A percentile compares a stretch with the other conserved stretches of the same genome.
Evolutionary conservation across 1,140 invertebrate species (phyloP).

Genomic region (Scaptomyza pallida): DNA sequence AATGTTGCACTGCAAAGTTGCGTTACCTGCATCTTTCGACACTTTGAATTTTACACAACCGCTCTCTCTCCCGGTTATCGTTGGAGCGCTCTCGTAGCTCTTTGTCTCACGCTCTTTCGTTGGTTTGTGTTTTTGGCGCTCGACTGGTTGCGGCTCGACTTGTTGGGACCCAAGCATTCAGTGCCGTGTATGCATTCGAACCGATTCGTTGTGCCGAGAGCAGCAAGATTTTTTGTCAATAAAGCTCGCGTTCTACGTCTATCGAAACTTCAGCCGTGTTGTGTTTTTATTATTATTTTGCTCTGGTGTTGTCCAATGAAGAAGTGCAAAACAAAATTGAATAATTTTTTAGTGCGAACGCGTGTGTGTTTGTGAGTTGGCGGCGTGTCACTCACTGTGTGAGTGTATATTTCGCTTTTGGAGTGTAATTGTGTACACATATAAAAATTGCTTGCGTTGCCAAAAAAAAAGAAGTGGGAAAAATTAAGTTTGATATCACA

Average conservation of each 20-base stretch:
- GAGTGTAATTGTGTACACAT: conserved; percentile 24
- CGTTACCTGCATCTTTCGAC: conserved; percentile 13
- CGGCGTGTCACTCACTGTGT: conserved; percentile 34
- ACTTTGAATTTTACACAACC: conserved; percentile 3
- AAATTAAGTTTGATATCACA: conserved; percentile 51
- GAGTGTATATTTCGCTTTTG: conserved; percentile 19
- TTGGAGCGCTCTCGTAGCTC: not conserved
- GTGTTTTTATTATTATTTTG: conserved; percentile 34
- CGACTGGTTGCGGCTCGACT: conserved; percentile 22
- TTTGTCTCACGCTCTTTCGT: conserved; percentile 16
- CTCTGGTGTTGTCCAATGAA: conserved; percentile 46
- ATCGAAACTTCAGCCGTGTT: conserved; percentile 39
- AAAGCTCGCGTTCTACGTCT: conserved; percentile 30
- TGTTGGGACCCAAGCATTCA: conserved; percentile 27
- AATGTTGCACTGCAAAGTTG: conserved; percentile 1
- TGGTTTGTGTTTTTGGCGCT: conserved; percentile 25
- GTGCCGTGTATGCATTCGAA: conserved; percentile 50
- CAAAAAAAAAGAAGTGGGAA: too few relatives aligned
- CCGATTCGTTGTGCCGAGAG: conserved; percentile 48
- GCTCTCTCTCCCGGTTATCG: conserved; percentile 30
- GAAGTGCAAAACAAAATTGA: conserved; percentile 61
- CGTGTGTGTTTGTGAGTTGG: conserved; percentile 33
- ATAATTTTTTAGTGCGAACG: conserved; percentile 50
- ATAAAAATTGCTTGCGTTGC: conserved; percentile 45
- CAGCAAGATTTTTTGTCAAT: conserved; percentile 17